Percentiles rank a stretch among this genome's conserved stretches.
Conservation (phyloP, 2,888 invertebrate species). For the Eucriotettix oculatus region DNA sequence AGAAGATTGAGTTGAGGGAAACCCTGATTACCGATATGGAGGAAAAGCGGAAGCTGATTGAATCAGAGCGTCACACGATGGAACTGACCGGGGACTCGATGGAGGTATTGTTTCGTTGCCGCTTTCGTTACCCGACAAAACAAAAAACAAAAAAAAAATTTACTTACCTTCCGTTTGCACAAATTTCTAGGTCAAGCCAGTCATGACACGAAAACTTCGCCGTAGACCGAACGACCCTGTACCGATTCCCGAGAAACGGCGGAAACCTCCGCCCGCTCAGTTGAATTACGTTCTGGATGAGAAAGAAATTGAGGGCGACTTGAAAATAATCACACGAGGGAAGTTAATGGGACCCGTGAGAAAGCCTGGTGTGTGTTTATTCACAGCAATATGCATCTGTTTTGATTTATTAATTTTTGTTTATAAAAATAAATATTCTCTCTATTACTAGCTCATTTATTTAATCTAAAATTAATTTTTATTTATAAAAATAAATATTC, state of each 20-base stretch:
- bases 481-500: neutral
- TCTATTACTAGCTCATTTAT: neutral
- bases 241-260: constrained; percentile 66
- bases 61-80: constrained; percentile 72
- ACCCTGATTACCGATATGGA: constrained; percentile 81
- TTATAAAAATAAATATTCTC: neutral
- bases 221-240: constrained; percentile 87
- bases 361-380: constrained; percentile 32
- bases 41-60: constrained; percentile 78
- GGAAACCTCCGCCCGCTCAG: constrained; percentile 69
- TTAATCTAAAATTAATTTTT: neutral
- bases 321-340: constrained; percentile 58
- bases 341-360: constrained; percentile 25
- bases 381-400: no score
- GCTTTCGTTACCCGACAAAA: no score
- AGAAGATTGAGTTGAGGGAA: constrained; percentile 79
- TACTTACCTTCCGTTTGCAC: no score
- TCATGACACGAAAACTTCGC: constrained; percentile 84
- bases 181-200: constrained; percentile 54
- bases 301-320: constrained; percentile 71
- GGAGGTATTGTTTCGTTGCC: constrained; percentile 35
- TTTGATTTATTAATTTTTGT: neutral
- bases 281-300: constrained; percentile 80
- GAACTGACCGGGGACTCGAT: constrained; percentile 79
- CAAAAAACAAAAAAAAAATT: no score